Conservation (phyloP, 2,113 vertebrate species). For the Baryphthengus martii region DNA sequence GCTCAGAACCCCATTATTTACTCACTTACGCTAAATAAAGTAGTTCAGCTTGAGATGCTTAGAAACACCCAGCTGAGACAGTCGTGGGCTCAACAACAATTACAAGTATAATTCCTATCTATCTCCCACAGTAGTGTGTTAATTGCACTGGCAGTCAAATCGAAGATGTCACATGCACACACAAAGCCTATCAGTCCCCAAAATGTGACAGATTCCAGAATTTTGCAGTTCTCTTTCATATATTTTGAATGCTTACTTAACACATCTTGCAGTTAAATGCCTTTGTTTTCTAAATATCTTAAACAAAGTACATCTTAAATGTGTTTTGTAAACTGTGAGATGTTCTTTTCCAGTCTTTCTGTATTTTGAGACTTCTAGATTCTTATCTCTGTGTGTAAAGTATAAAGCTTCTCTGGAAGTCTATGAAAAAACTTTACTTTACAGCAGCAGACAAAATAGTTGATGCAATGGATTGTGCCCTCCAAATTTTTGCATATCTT, state of each 20-base stretch:
- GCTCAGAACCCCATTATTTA: background rate
- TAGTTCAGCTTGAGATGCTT: background rate
- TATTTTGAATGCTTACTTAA: background rate
- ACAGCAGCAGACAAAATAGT: background rate
- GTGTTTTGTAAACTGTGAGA: background rate
- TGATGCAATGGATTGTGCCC: background rate
- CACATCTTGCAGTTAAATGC: background rate
- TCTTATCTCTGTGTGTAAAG: background rate
- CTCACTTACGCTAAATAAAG: background rate
- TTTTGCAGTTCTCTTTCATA: conserved; percentile 2
- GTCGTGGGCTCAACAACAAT: background rate
- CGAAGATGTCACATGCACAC: background rate
- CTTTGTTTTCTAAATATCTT: background rate
- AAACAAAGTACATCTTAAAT: background rate
- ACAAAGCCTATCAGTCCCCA: background rate
- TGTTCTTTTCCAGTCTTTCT: background rate
- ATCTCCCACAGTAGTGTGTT: background rate
- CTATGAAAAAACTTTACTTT: background rate
- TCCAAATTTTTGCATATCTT: conserved; percentile 1
- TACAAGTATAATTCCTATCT: background rate
- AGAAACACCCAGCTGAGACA: background rate
- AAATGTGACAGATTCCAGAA: background rate
- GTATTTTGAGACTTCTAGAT: background rate
- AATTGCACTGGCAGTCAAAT: conserved; percentile 23
- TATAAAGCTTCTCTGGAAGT: background rate